Percentiles rank a stretch among this genome's conserved stretches.
Conservation (phyloP, 2,797 vertebrate species). For the Fundulus diaphanus region DNA sequence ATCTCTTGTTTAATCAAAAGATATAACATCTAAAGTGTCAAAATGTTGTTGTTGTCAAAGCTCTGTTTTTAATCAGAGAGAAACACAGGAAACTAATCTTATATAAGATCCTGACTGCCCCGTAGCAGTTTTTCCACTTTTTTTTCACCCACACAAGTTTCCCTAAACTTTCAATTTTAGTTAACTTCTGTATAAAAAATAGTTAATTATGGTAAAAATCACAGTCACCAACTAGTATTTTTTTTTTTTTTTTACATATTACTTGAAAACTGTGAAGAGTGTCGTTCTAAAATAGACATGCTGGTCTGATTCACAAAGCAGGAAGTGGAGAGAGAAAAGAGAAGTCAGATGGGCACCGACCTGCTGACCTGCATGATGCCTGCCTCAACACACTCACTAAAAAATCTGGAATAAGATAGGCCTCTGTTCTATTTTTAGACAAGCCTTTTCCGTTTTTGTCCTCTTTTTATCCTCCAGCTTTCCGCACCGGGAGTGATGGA, state of each 20-base stretch:
- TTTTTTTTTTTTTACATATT: not conserved
- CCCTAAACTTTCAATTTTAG: not conserved
- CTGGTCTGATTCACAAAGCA: constrained; percentile 29
- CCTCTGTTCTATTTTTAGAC: constrained; percentile 47
- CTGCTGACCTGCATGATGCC: constrained; percentile 62
- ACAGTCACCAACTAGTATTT: no score
- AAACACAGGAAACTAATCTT: not conserved
- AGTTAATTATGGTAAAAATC: no score
- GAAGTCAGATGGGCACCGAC: constrained; percentile 58
- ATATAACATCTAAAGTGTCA: not conserved
- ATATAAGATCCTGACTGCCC: not conserved
- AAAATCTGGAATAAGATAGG: constrained; percentile 38
- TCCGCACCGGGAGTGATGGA: constrained; percentile 9
- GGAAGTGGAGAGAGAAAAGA: constrained; percentile 51
- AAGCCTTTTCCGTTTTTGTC: constrained; percentile 32
- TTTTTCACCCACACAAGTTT: not conserved
- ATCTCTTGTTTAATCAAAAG: not conserved
- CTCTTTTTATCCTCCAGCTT: constrained; percentile 33
- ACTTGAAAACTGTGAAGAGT: not conserved
- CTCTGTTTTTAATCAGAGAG: not conserved
- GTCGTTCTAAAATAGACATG: not conserved
- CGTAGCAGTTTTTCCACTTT: not conserved
- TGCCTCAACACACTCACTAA: constrained; percentile 20
- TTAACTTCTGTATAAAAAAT: no score
- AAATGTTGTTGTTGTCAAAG: not conserved